Base-by-base conservation (phyloP, 2,113 vertebrate species). In the Callithrix jacchus region DNA sequence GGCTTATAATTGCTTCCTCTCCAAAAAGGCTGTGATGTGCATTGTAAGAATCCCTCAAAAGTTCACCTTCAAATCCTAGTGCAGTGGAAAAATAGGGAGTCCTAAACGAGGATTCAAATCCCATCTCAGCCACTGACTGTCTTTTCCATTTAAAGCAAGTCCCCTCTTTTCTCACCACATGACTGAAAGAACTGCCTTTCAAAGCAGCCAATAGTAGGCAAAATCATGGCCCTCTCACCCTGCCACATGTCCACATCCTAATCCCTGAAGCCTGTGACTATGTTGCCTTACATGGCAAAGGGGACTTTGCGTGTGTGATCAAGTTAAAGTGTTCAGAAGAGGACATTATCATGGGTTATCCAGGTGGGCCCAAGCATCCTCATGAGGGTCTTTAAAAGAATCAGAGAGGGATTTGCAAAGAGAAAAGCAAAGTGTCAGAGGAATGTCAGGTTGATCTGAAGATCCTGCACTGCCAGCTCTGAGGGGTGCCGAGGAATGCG, bases 391-490 rank as follows among this genome's bases (percentile, higher is more conserved):
- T 64, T 70, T 54, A 32, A 32, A 77, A 84, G 76, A 71, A 30
- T 73, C 27, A 30, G 54, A 47, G 42, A 49, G 84, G 42, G 66
- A 81, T 35, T 45, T 3, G 25, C 37, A 32, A 4, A 54, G 76
- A 74, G 27, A 70, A 93, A 61, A 73, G 64, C 73, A 7, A 12
- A 13, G 71, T 47, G 42, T 54, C 70, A 21, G 42, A n/a, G 37
- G 2, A 20, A 52, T 2, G 35, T 8, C 14, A 0, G 6, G 16
- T 40, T 1, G 8, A 68, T 23, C 14, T 20, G 1, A 30, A 47
- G 73, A 17, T 30, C 35, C 32, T 17, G 14, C 10, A 0, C 14
- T 6, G 54, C 54, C 49, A 45, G 66, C 52, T 66, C n/a, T 27
- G 77, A 61, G 42, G n/a, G 14, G 70, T 13, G 81, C 21, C 64